Conservation (phyloP, 2,113 vertebrate genomes). For the Gadus chalcogrammus region DNA sequence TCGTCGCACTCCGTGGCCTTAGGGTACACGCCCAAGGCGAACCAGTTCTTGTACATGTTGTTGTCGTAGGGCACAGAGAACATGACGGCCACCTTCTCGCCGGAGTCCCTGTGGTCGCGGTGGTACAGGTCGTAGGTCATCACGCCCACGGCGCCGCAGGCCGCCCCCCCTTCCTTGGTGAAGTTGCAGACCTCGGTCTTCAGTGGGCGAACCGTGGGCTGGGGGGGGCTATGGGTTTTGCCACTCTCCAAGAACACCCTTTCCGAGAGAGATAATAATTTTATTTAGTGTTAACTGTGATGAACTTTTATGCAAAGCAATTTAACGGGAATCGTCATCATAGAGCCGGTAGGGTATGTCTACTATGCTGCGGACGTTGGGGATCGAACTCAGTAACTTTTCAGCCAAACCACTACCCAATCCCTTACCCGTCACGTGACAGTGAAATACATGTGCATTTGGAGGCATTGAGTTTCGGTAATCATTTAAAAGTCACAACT, state of each 20-base stretch:
- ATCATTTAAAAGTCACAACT: too few species aligned
- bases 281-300: too few species aligned
- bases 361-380: neutral
- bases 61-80: slow-evolving; percentile 65
- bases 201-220: slow-evolving; percentile 44
- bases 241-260: slow-evolving; percentile 58
- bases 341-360: neutral
- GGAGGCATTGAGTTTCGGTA: too few species aligned
- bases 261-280: neutral
- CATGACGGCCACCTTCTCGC: slow-evolving; percentile 55
- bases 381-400: too few species aligned
- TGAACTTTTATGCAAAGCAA: neutral
- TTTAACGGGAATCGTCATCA: neutral
- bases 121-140: slow-evolving; percentile 63
- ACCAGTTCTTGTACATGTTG: slow-evolving; percentile 60
- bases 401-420: too few species aligned
- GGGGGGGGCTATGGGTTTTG: slow-evolving; percentile 29
- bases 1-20: slow-evolving; percentile 37
- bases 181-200: slow-evolving; percentile 65
- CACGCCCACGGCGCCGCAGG: slow-evolving; percentile 59
- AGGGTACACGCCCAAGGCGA: slow-evolving; percentile 42
- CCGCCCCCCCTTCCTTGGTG: slow-evolving; percentile 31
- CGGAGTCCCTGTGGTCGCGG: neutral
- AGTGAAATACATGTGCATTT: too few species aligned
- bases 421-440: too few species aligned